These are phyloP conservation scores for Ctenicera cuprea DNA, from an alignment of 2,888 invertebrate genomes.

Conservation along the genomic window DNA sequence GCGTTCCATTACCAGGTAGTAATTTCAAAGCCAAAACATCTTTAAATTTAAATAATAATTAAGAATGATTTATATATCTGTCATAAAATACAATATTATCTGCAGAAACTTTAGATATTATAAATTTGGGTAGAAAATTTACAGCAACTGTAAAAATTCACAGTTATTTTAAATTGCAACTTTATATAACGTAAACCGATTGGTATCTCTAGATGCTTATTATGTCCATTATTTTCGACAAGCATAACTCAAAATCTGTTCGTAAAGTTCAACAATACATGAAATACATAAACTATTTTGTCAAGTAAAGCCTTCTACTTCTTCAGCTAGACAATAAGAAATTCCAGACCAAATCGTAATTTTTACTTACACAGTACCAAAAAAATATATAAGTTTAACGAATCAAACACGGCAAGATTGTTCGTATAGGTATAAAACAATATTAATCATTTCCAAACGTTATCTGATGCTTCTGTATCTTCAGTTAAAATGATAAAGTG, in stretches of 20 bases:
- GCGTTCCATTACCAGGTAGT: no score
- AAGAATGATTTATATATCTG: constrained; percentile 3
- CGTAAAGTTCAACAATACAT: neutral
- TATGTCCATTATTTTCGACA: neutral
- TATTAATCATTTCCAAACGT: constrained; percentile 30
- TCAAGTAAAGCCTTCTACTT: no score
- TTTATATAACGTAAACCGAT: neutral
- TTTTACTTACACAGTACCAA: neutral
- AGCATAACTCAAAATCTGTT: constrained; percentile 1
- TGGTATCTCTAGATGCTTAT: neutral
- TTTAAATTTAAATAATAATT: constrained; percentile 4
- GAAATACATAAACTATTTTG: no score
- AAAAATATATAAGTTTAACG: constrained; percentile 8
- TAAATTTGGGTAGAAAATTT: constrained; percentile 16
- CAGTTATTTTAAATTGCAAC: constrained; percentile 3
- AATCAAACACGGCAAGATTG: neutral
- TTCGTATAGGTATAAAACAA: constrained; percentile 14
- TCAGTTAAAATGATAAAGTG: constrained; percentile 42
- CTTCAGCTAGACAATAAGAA: no score
- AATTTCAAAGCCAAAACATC: no score
- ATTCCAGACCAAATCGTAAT: no score
- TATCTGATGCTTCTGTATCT: constrained; percentile 41
- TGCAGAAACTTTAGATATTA: constrained; percentile 1
- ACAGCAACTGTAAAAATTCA: constrained; percentile 11
- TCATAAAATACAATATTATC: neutral